Base-by-base conservation (phyloP, 2,797 vertebrate genomes). In the Phylloscopus collybita region DNA sequence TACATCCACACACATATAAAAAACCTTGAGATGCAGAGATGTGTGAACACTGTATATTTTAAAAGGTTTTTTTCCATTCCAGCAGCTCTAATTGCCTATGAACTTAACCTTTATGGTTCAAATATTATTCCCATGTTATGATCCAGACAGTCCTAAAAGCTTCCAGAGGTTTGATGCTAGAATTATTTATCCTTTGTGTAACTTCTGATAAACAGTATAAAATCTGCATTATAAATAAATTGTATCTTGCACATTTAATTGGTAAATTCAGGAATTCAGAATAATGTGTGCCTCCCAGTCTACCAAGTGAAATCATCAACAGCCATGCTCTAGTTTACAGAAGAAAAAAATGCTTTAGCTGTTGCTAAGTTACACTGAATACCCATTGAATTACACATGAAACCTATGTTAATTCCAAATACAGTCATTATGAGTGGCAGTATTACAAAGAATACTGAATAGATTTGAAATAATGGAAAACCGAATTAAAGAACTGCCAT, bases 301-400 rank as follows among this genome's bases (percentile, higher is more conserved):
- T 88, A 88, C 79, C 47, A 87, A 59, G 60, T 51, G 74, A 97
- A 98, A 97, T 94, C 49, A 91, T 86, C 86, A 95, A 95, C 90
- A 92, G 27, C 36, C 23, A 86, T 59, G 66, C 30, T 94, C 81
- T 62, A 92, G 44, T 94, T 96, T 97, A 74, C 91, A 93, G 72
- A 96, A 90, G 93, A 91, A 96, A 87, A 82, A 95, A 93, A 83
- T 72, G 16, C 64, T 95, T 90, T 88, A 92, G 74, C 89, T 11
- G 95, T 98, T 98, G 97, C 97, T 98, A 97, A 97, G 97, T 92
- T 97, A 97, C 96, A 0, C 82, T 86, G 91, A 96, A 95, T 91
- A 92, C 67, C 79, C 73, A 86, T 86, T 96, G 95, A 96, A 95
- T 95, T 93, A 92, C 74, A 80, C 14, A 23, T 57, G 90, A 94